These are phyloP conservation scores for Busseola fusca DNA, from an alignment of 2,888 invertebrate species.

Conservation along the genomic window DNA sequence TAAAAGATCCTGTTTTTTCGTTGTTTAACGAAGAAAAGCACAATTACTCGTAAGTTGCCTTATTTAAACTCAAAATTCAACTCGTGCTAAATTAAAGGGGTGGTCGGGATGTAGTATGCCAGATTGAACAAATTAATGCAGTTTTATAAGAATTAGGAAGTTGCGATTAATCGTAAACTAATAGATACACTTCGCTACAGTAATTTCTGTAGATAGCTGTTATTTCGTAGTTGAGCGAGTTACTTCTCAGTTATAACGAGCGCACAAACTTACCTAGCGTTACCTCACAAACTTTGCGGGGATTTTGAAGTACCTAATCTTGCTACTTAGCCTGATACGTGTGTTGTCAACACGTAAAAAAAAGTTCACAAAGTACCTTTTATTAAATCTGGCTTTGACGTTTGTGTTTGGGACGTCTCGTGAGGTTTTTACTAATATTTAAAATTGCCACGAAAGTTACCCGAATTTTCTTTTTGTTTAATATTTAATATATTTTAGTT, in stretches of 20 bases:
- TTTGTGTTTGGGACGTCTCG: neutral
- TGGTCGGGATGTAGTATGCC: neutral
- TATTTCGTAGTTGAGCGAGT: neutral
- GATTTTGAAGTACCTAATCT: constrained; percentile 21
- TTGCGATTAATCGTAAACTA: constrained; percentile 12
- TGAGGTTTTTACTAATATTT: neutral
- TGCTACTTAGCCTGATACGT: constrained; percentile 1
- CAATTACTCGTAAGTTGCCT: neutral
- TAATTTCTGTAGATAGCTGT: neutral
- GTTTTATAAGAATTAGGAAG: constrained; percentile 6
- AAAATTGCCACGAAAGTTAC: neutral
- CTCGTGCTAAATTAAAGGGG: neutral
- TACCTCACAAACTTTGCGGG: constrained; percentile 6
- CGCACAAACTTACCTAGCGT: constrained; percentile 7
- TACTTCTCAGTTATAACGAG: constrained; percentile 20
- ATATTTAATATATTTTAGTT: neutral
- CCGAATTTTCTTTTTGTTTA: neutral
- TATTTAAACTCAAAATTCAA: neutral
- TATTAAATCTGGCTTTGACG: neutral
- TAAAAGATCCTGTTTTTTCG: constrained; percentile 16
- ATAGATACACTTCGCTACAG: constrained; percentile 3
- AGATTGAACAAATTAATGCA: neutral
- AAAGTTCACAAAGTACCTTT: neutral
- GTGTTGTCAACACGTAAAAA: neutral
- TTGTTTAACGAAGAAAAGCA: neutral